Conservation (phyloP, 2,888 invertebrate genomes). For the Hypselothyrea guttata region DNA sequence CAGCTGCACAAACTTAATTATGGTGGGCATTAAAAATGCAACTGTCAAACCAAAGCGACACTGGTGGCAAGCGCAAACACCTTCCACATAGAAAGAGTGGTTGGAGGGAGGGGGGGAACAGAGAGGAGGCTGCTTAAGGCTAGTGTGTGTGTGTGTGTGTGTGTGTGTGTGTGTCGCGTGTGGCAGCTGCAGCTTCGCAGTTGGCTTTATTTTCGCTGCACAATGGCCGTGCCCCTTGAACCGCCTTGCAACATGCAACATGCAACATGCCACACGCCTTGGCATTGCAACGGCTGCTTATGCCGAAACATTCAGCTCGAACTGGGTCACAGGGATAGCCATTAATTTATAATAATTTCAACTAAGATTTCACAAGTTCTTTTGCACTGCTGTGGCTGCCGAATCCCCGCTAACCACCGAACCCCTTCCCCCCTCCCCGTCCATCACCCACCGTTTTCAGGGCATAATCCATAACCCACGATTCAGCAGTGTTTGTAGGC, state of each 20-base stretch:
- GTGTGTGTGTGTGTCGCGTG: slow-evolving; percentile 34
- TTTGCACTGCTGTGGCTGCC: slow-evolving; percentile 38
- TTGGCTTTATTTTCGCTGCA: slow-evolving; percentile 51
- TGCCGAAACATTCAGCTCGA: slow-evolving; percentile 62
- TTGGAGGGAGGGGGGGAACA: too few species aligned
- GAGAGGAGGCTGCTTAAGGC: slow-evolving; percentile 52
- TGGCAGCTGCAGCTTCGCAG: slow-evolving; percentile 23
- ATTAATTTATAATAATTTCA: slow-evolving; percentile 78
- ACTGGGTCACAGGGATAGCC: slow-evolving; percentile 76
- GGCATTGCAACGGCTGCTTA: slow-evolving; percentile 49
- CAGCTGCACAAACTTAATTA: slow-evolving; percentile 72
- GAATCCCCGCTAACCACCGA: not conserved
- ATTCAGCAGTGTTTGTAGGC: too few species aligned
- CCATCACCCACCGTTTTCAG: not conserved
- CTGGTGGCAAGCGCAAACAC: slow-evolving; percentile 4
- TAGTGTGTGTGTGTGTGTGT: slow-evolving; percentile 23
- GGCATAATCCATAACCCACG: too few species aligned
- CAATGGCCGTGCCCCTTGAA: slow-evolving; percentile 36
- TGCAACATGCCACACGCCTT: not conserved
- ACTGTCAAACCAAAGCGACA: slow-evolving; percentile 67
- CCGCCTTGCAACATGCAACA: not conserved
- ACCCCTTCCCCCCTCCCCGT: not conserved
- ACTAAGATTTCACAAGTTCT: slow-evolving; percentile 78
- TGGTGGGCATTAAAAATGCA: slow-evolving; percentile 73
- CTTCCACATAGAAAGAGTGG: slow-evolving; percentile 4